phyloP scores from a whole-genome alignment of 2,797 vertebrate species.

The Sebastes itinus region DNA sequence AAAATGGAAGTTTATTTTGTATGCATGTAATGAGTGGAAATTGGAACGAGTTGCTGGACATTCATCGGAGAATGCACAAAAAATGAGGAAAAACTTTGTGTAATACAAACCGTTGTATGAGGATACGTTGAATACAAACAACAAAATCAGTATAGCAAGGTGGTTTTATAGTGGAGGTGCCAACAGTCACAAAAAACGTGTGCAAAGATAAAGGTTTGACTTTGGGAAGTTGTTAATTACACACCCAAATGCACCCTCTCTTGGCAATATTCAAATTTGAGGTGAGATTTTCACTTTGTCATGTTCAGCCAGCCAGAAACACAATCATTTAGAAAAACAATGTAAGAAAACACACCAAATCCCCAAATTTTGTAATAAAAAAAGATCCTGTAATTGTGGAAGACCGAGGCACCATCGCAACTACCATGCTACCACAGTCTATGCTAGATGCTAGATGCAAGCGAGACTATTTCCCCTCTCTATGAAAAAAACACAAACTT shows the following conservation, averaged over 20 bases:
- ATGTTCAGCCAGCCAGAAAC: conserved; percentile 11
- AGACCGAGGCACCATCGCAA: neutral
- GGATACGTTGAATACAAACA: neutral
- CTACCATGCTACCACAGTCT: neutral
- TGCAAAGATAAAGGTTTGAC: neutral
- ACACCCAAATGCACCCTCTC: conserved; percentile 22
- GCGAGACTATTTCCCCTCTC: neutral
- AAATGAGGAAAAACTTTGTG: too few species aligned
- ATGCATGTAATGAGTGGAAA: too few species aligned
- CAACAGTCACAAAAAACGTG: neutral
- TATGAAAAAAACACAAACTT: neutral
- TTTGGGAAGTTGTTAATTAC: conserved; percentile 30
- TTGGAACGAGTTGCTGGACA: too few species aligned
- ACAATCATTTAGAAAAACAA: conserved; percentile 15
- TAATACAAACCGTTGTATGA: too few species aligned
- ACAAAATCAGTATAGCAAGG: neutral
- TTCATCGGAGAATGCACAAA: too few species aligned
- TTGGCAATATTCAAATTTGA: conserved; percentile 21
- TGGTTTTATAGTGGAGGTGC: neutral
- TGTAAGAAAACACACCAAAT: conserved; percentile 4
- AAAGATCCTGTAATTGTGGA: neutral
- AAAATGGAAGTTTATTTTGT: too few species aligned
- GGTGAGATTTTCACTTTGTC: conserved; percentile 15
- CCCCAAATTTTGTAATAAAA: neutral
- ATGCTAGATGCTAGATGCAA: neutral